Evolutionary conservation across 2,797 vertebrate species (phyloP).

Genomic region (Enteromius paludinosus): DNA sequence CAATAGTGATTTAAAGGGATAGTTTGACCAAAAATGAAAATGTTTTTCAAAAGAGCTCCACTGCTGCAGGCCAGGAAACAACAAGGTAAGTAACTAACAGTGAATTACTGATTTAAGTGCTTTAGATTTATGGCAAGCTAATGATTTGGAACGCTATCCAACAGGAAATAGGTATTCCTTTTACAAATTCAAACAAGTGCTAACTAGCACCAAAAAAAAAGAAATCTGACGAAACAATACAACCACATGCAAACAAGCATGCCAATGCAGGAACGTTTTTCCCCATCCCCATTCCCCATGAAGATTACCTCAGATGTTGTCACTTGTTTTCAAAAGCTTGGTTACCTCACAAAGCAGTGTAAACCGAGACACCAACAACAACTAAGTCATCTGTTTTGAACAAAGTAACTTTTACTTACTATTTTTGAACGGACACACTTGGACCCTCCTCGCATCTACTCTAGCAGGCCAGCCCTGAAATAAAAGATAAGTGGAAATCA

Average conservation of each 20-base stretch:
- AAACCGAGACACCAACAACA: neutral
- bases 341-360: neutral
- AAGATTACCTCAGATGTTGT: neutral
- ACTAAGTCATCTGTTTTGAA: neutral
- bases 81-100: neutral
- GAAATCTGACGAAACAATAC: neutral
- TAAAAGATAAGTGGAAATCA: conserved; percentile 33
- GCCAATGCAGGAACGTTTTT: neutral
- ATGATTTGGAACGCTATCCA: neutral
- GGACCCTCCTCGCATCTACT: conserved; percentile 76
- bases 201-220: neutral
- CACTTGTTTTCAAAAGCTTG: neutral
- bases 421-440: conserved; percentile 80
- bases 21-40: neutral
- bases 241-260: conserved; percentile 8
- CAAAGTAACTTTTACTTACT: conserved; percentile 62
- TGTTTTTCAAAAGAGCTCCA: neutral
- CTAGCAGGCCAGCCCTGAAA: conserved; percentile 77
- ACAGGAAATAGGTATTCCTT: neutral
- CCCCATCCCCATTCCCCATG: neutral
- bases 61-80: neutral
- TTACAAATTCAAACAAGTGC: neutral
- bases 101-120: neutral
- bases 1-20: neutral
- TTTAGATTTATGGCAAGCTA: neutral